phyloP scores from a whole-genome alignment of 2,113 vertebrate genomes.

The Elephas maximus region DNA sequence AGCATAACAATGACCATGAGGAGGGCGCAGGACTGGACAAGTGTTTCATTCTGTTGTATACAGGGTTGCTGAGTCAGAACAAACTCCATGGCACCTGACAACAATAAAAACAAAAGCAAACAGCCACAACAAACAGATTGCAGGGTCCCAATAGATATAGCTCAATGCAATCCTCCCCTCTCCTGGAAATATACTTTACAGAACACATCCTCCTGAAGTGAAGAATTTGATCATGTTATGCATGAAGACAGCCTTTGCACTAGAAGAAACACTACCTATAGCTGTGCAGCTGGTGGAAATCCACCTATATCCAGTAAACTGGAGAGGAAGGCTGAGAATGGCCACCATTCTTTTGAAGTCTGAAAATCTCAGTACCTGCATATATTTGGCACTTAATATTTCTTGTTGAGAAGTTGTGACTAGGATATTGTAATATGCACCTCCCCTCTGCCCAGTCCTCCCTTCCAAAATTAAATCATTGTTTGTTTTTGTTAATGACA shows the following conservation, averaged over 20 bases:
- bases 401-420: neutral
- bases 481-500: neutral
- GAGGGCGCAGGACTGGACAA: too few relatives aligned
- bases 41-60: too few relatives aligned
- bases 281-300: neutral
- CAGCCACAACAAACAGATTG: neutral
- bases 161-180: neutral
- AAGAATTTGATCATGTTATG: neutral
- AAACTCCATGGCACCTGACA: too few relatives aligned
- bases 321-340: neutral
- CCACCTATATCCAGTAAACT: neutral
- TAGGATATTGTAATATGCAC: neutral
- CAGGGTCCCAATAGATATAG: neutral
- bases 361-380: neutral
- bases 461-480: neutral
- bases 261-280: neutral
- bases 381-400: neutral
- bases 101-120: neutral
- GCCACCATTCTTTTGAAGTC: neutral
- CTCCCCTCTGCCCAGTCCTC: neutral
- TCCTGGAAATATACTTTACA: neutral
- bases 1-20: too few relatives aligned
- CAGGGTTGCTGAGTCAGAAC: too few relatives aligned
- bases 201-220: neutral
- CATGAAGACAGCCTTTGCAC: neutral